Conservation (phyloP, 1,140 invertebrate species). For the Drosophila trapezifrons region DNA sequence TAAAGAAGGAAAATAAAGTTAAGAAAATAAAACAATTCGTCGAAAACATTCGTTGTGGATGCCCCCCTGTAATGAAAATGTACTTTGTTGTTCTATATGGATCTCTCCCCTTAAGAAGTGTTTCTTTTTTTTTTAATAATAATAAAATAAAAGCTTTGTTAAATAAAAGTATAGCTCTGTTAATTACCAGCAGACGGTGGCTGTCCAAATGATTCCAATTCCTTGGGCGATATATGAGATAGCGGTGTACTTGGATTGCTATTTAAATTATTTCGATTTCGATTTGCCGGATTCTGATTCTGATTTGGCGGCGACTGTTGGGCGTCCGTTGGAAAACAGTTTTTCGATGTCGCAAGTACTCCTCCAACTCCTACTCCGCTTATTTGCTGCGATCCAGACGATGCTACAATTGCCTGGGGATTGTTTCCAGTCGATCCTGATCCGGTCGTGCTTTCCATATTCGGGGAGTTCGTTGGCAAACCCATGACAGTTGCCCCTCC, state of each 20-base stretch:
- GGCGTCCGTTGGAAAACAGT: conserved; percentile 56
- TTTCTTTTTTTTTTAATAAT: no score
- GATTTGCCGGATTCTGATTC: conserved; percentile 59
- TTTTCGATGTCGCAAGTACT: conserved; percentile 40
- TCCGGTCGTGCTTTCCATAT: conserved; percentile 44
- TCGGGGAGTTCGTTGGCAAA: conserved; percentile 87
- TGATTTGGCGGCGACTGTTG: conserved; percentile 67
- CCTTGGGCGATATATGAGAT: conserved; percentile 87
- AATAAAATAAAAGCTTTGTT: not conserved
- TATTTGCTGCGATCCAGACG: conserved; percentile 8
- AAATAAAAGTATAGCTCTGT: no score
- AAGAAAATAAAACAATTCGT: no score
- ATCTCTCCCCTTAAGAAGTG: no score
- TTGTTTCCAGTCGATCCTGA: conserved; percentile 13
- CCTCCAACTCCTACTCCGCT: conserved; percentile 3
- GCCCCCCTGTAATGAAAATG: no score
- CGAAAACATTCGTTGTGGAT: no score
- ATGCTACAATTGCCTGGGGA: conserved; percentile 34
- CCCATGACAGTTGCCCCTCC: conserved; percentile 85
- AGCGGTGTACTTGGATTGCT: conserved; percentile 90
- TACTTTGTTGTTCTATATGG: no score
- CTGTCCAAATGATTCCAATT: conserved; percentile 60
- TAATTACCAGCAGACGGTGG: conserved; percentile 41
- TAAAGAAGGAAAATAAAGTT: not conserved
- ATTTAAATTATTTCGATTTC: conserved; percentile 68